phyloP scores from a whole-genome alignment of 2,113 vertebrate genomes.

The Morone chrysops region DNA sequence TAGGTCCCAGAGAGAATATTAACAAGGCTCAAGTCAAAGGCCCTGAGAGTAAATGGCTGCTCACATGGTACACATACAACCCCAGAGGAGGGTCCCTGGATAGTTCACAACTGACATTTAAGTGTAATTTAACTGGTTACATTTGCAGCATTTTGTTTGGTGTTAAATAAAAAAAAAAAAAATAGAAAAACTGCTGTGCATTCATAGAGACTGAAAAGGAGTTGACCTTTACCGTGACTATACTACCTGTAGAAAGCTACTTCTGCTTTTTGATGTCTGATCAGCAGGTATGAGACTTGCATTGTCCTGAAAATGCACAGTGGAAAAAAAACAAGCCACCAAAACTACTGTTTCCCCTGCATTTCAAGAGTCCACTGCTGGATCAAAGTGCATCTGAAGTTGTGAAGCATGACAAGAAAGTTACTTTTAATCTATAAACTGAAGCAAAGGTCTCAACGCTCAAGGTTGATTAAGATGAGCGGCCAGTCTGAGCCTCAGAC shows the following conservation, averaged over 20 bases:
- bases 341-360: background rate
- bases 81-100: constrained; percentile 27
- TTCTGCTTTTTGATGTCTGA: constrained; percentile 31
- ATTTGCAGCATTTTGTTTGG: background rate
- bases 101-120: constrained; percentile 1
- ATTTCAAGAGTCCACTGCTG: constrained; percentile 7
- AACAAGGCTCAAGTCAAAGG: constrained; percentile 56
- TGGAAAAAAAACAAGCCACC: background rate
- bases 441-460: background rate
- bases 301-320: background rate
- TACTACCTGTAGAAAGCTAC: background rate
- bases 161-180: too few species aligned
- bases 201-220: too few species aligned
- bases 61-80: constrained; percentile 16
- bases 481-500: background rate
- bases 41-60: constrained; percentile 42
- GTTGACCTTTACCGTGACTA: too few species aligned
- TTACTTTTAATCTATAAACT: constrained; percentile 50
- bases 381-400: constrained; percentile 65
- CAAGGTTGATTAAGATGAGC: background rate
- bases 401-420: constrained; percentile 48
- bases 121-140: background rate
- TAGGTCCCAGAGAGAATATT: constrained; percentile 61
- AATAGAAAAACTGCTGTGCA: too few species aligned
- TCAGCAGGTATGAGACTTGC: background rate